A percentile compares a stretch with the other conserved stretches of the same genome.
phyloP scores from a whole-genome alignment of 2,888 invertebrate genomes.

The Yponomeuta sedellus region DNA sequence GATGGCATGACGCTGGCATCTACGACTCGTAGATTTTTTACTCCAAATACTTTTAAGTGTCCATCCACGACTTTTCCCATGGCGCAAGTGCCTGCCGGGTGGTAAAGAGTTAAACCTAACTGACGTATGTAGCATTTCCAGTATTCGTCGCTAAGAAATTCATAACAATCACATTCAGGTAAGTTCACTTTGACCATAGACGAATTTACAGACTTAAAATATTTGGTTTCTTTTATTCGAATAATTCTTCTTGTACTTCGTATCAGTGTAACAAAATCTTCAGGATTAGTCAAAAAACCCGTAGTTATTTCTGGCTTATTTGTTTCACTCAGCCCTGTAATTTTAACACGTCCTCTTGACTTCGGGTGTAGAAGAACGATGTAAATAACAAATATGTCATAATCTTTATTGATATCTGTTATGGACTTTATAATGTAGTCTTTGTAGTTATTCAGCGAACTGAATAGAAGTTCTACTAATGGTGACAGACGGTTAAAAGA shows the following conservation, averaged over 20 bases:
- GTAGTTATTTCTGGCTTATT: slow-evolving; percentile 13
- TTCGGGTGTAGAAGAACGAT: slow-evolving; percentile 32
- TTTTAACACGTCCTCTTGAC: slow-evolving; percentile 35
- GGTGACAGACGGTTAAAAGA: not conserved
- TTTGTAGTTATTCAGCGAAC: slow-evolving; percentile 23
- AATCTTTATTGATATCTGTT: slow-evolving; percentile 28
- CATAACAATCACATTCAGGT: slow-evolving; percentile 31
- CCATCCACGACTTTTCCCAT: slow-evolving; percentile 51
- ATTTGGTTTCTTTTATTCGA: slow-evolving; percentile 28
- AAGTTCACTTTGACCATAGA: slow-evolving; percentile 31
- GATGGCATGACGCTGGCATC: slow-evolving; percentile 80
- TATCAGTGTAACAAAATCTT: slow-evolving; percentile 32
- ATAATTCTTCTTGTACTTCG: slow-evolving; percentile 29
- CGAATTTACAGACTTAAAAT: slow-evolving; percentile 27
- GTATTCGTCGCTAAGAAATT: slow-evolving; percentile 39
- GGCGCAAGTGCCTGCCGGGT: slow-evolving; percentile 43
- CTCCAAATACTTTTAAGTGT: slow-evolving; percentile 65
- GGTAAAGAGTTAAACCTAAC: slow-evolving; percentile 37
- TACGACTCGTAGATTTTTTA: slow-evolving; percentile 74
- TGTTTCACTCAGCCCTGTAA: slow-evolving; percentile 21
- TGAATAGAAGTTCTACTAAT: not conserved
- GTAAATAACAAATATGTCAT: slow-evolving; percentile 29
- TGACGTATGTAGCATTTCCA: slow-evolving; percentile 48
- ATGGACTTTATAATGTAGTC: slow-evolving; percentile 16
- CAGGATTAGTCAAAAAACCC: slow-evolving; percentile 12